Conservation (phyloP, 37 sponge, comb jelly and placozoan genomes). For the Axinella damicornis region DNA sequence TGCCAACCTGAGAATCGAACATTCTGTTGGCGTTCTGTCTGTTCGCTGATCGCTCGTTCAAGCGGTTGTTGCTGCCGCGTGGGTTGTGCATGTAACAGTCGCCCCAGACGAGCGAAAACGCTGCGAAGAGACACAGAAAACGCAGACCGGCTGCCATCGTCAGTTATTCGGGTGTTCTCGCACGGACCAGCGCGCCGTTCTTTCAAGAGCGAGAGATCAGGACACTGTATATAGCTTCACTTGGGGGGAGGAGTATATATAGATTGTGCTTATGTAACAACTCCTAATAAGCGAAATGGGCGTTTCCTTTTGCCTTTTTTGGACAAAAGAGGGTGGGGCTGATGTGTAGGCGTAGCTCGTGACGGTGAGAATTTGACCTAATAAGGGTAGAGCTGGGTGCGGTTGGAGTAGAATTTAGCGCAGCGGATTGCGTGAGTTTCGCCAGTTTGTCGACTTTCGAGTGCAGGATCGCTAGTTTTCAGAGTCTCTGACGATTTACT, state of each 20-base stretch:
- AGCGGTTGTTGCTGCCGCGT: conserved; percentile 96
- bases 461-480: not conserved
- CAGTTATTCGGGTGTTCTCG: not conserved
- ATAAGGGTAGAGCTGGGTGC: too few species aligned
- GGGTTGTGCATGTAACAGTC: conserved; percentile 98
- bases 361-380: too few species aligned
- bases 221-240: too few species aligned
- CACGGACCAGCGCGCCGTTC: too few species aligned
- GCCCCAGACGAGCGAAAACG: conserved; percentile 27
- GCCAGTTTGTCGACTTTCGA: not conserved
- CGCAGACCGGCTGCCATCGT: conserved; percentile 43
- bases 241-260: too few species aligned
- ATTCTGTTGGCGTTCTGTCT: conserved; percentile 94
- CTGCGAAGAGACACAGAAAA: conserved; percentile 23
- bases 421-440: not conserved
- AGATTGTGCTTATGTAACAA: too few species aligned
- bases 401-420: not conserved
- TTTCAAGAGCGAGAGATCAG: too few species aligned
- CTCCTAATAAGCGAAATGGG: too few species aligned
- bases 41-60: conserved; percentile 95
- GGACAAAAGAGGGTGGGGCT: conserved; percentile 1
- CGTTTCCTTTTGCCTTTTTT: too few species aligned
- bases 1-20: conserved; percentile 96
- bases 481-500: too few species aligned
- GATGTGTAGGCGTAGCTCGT: too few species aligned